A percentile compares a stretch with the other conserved stretches of the same genome.
Conservation (phyloP, 2,797 vertebrate species). For the Leuciscus waleckii region DNA sequence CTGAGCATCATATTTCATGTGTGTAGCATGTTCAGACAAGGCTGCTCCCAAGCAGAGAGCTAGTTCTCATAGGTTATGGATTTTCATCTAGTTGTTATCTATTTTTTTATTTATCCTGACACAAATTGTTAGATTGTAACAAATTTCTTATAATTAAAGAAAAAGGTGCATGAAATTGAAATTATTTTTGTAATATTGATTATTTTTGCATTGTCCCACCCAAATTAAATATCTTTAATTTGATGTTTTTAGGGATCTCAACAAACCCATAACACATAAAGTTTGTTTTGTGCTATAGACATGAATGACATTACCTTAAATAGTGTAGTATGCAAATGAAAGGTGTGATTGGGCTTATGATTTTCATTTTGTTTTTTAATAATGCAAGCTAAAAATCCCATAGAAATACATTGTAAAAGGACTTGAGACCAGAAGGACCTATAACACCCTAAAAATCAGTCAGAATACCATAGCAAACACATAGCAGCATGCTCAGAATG, state of each 20-base stretch:
- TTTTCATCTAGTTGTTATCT: neutral
- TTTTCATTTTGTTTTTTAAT: neutral
- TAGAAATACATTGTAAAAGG: neutral
- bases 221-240: neutral
- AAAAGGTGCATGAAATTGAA: neutral
- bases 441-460: neutral
- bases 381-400: neutral
- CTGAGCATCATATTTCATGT: slow-evolving; percentile 15
- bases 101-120: neutral
- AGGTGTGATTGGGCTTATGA: neutral
- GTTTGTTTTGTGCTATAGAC: neutral
- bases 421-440: neutral
- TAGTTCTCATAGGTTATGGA: neutral
- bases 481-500: neutral
- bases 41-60: neutral
- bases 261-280: neutral
- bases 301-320: neutral
- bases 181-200: neutral
- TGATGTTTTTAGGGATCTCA: neutral
- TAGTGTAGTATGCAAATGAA: neutral
- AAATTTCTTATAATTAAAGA: neutral
- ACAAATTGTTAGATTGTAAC: neutral
- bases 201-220: neutral
- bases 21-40: slow-evolving; percentile 22
- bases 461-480: neutral